These are phyloP conservation scores for Agrochola lota DNA, from an alignment of 2,888 invertebrate genomes.

Conservation along the genomic window DNA sequence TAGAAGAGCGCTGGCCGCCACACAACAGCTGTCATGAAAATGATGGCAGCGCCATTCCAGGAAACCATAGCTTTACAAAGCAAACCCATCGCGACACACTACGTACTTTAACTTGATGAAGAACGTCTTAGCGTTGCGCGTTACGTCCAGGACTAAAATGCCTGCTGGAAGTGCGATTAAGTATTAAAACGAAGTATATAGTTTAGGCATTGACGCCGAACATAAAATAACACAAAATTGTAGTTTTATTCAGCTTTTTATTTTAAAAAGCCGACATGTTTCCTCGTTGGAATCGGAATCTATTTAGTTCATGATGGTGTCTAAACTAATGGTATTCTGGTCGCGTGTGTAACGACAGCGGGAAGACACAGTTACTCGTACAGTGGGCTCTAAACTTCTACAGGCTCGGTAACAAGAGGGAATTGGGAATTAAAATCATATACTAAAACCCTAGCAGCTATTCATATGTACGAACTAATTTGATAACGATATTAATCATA, in stretches of 20 bases:
- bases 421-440: slow-evolving; percentile 35
- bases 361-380: not conserved
- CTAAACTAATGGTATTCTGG: not conserved
- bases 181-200: not conserved
- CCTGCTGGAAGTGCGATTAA: not conserved
- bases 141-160: no score
- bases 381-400: not conserved
- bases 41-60: not conserved
- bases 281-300: not conserved
- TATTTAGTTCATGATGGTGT: not conserved
- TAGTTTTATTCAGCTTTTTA: not conserved
- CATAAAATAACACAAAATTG: not conserved
- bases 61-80: not conserved
- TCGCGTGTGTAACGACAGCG: not conserved
- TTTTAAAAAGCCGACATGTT: not conserved
- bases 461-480: slow-evolving; percentile 60
- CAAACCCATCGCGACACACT: not conserved
- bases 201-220: not conserved
- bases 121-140: not conserved
- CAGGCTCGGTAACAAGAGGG: not conserved
- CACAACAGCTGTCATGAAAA: no score
- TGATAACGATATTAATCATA: slow-evolving; percentile 70
- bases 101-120: not conserved
- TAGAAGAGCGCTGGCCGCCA: no score
- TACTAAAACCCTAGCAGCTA: slow-evolving; percentile 29